Conservation (phyloP, 2,888 invertebrate genomes). For the Eupelmus urozonus region DNA sequence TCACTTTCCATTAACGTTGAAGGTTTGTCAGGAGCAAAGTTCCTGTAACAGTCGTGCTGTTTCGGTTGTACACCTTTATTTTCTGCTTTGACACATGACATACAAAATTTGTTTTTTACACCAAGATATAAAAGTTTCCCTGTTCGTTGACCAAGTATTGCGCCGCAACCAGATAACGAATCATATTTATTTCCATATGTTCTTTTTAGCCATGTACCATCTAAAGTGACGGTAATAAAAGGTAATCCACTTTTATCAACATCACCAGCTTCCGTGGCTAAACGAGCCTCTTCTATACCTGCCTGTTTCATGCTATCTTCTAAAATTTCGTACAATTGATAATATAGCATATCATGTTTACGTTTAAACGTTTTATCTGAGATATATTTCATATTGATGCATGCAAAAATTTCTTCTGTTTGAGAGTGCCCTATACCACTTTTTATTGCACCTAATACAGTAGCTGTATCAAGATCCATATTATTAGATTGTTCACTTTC, state of each 20-base stretch:
- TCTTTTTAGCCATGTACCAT: constrained; percentile 41
- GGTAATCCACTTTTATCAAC: constrained; percentile 22
- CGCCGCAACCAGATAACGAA: constrained; percentile 55
- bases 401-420: not conserved
- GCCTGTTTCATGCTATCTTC: constrained; percentile 13
- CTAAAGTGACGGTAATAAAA: constrained; percentile 6
- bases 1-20: constrained; percentile 67
- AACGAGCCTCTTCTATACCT: not conserved
- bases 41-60: constrained; percentile 61
- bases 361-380: not conserved
- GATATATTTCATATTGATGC: not conserved
- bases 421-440: not conserved
- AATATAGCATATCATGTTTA: not conserved
- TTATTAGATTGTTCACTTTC: not conserved
- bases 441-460: not conserved
- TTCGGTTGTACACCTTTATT: not conserved
- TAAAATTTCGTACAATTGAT: not conserved
- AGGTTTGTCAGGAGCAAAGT: constrained; percentile 62
- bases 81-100: constrained; percentile 39
- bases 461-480: not conserved
- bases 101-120: constrained; percentile 13
- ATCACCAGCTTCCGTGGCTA: constrained; percentile 17
- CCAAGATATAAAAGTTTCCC: constrained; percentile 63
- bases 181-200: constrained; percentile 53
- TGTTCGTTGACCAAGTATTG: constrained; percentile 36